Percentiles rank a stretch among this genome's conserved stretches.
Evolutionary conservation across 2,888 invertebrate genomes (phyloP).

Genomic region (Biston betularia): DNA sequence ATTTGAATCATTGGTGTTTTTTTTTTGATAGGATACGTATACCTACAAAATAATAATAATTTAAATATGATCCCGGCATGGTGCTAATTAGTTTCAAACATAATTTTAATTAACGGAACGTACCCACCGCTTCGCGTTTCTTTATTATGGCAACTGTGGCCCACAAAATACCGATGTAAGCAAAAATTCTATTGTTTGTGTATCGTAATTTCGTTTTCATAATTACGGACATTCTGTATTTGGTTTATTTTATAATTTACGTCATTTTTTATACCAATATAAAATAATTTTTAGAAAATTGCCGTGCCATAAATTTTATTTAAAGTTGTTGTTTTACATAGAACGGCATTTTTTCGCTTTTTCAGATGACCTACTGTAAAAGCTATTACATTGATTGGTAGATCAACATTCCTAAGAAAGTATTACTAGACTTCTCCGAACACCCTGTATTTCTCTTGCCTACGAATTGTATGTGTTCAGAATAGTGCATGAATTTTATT

Average conservation of each 20-base stretch:
- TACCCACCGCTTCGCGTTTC: constrained; percentile 18
- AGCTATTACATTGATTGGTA: too few relatives aligned
- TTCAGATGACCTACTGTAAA: too few relatives aligned
- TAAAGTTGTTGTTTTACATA: too few relatives aligned
- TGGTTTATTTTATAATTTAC: constrained; percentile 7
- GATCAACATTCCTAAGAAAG: too few relatives aligned
- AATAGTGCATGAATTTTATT: too few relatives aligned
- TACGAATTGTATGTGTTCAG: too few relatives aligned
- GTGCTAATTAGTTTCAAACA: constrained; percentile 30
- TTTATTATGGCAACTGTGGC: constrained; percentile 23
- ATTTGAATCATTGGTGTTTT: not conserved
- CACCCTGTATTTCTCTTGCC: too few relatives aligned
- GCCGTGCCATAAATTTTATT: too few relatives aligned
- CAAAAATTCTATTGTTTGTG: constrained; percentile 26
- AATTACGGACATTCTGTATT: constrained; percentile 22
- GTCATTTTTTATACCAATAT: not conserved
- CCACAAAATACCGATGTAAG: constrained; percentile 24
- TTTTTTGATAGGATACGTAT: not conserved
- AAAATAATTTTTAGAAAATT: too few relatives aligned
- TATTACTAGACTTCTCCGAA: too few relatives aligned
- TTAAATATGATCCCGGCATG: constrained; percentile 26
- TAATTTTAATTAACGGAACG: constrained; percentile 35
- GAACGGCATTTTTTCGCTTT: too few relatives aligned
- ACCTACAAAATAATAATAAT: constrained; percentile 7
- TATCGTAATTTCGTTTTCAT: constrained; percentile 33